A percentile compares a stretch with the other conserved stretches of the same genome.
These are phyloP conservation scores for Temnothorax curvispinosus DNA, from an alignment of 1,140 invertebrate genomes.

Conservation along the genomic window DNA sequence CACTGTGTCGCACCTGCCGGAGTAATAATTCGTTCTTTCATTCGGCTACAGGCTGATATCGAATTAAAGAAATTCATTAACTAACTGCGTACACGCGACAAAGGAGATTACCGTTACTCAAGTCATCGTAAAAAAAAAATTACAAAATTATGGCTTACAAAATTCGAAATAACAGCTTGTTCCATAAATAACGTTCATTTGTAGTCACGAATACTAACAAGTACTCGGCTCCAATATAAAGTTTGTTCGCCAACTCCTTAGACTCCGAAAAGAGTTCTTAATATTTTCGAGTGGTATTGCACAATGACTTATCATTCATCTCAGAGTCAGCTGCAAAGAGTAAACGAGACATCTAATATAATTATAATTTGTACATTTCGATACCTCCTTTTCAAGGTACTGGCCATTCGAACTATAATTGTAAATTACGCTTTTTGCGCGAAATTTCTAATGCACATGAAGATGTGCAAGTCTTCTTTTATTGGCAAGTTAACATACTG, in stretches of 20 bases:
- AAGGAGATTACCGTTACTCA: constrained; percentile 48
- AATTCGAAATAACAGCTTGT: constrained; percentile 28
- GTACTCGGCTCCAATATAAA: constrained; percentile 18
- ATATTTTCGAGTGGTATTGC: constrained; percentile 39
- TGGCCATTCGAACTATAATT: neutral
- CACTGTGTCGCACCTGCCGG: constrained; percentile 63
- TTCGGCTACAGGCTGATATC: constrained; percentile 62
- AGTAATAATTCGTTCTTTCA: constrained; percentile 61
- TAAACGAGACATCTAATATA: constrained; percentile 40
- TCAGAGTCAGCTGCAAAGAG: constrained; percentile 1
- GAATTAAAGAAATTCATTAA: constrained; percentile 71
- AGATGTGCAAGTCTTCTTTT: neutral
- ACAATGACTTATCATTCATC: constrained; percentile 34
- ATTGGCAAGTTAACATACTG: neutral
- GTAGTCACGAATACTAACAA: constrained; percentile 18
- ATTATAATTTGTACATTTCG: constrained; percentile 25
- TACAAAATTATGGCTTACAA: constrained; percentile 28
- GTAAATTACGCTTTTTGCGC: neutral
- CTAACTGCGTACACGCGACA: constrained; percentile 41
- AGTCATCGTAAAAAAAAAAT: constrained; percentile 28
- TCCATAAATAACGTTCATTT: constrained; percentile 50
- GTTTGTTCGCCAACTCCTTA: constrained; percentile 4
- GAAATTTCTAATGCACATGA: neutral
- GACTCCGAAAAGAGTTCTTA: constrained; percentile 30
- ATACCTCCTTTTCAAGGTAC: neutral